These are phyloP conservation scores for Mechanitis mazaeus DNA, from an alignment of 2,888 invertebrate genomes.

Conservation along the genomic window DNA sequence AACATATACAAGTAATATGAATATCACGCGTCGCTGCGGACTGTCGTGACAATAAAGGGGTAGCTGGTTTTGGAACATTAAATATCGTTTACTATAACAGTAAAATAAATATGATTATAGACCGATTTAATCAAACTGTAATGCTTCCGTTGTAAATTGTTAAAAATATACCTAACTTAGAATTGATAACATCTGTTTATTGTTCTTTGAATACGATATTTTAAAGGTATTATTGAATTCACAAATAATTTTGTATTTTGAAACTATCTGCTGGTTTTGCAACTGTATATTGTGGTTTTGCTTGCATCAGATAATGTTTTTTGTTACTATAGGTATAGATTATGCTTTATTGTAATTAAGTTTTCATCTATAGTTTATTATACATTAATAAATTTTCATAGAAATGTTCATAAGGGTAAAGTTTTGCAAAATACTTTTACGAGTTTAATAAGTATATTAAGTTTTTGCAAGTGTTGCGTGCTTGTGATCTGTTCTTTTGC, in stretches of 20 bases:
- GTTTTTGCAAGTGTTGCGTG: no score
- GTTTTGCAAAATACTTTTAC: no score
- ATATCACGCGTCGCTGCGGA: conserved; percentile 16
- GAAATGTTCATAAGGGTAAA: no score
- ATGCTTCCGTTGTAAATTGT: conserved; percentile 49
- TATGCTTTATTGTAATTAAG: no score
- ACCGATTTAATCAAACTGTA: conserved; percentile 45
- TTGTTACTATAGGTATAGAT: no score
- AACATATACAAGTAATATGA: no score
- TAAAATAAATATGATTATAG: conserved; percentile 51
- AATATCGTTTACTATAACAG: conserved; percentile 33
- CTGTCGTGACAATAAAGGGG: conserved; percentile 57
- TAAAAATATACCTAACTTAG: conserved; percentile 14
- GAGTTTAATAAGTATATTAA: no score
- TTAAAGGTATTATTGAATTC: conserved; percentile 7
- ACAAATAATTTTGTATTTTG: conserved; percentile 1
- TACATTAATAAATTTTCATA: no score
- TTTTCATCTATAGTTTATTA: no score
- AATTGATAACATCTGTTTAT: conserved; percentile 15
- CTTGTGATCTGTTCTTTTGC: no score
- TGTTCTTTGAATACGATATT: conserved; percentile 4
- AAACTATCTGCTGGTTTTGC: not conserved
- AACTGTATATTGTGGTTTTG: no score
- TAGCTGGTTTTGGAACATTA: conserved; percentile 58
- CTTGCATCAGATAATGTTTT: no score